Percentiles rank a stretch among this genome's conserved stretches.
phyloP scores from a whole-genome alignment of 2,797 vertebrate genomes.

The Tragopan temminckii region DNA sequence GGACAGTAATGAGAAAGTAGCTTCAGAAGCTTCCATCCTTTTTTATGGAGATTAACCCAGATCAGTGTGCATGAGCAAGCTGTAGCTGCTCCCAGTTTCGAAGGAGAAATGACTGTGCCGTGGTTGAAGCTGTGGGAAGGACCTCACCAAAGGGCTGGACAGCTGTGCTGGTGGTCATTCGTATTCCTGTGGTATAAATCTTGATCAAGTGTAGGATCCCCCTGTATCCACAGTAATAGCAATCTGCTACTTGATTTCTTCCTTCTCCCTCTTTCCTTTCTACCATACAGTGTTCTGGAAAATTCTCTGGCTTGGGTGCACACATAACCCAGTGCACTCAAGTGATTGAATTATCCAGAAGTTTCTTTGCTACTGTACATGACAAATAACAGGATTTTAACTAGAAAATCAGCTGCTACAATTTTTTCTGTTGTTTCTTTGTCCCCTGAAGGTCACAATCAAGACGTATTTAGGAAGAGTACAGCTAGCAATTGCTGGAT shows the following conservation, averaged over 20 bases:
- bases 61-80: background rate
- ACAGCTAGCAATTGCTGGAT: background rate
- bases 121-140: conserved; percentile 23
- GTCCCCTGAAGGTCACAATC: background rate
- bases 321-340: background rate
- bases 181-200: conserved; percentile 71
- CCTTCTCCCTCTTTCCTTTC: conserved; percentile 2
- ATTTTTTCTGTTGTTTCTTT: background rate
- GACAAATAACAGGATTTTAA: background rate
- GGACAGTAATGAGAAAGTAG: background rate
- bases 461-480: background rate
- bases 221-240: conserved; percentile 51
- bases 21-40: background rate
- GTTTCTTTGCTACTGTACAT: background rate
- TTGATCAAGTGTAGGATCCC: conserved; percentile 62
- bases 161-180: conserved; percentile 45
- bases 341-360: background rate
- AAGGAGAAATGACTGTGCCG: background rate
- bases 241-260: conserved; percentile 40
- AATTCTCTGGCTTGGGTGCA: background rate
- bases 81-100: background rate
- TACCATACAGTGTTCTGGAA: conserved; percentile 28
- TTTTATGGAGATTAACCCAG: background rate
- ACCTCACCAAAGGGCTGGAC: conserved; percentile 28
- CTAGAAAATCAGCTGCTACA: background rate